Evolutionary conservation across 1,140 invertebrate species (phyloP), one percentile per base, ranked within the genome.

Genomic region (Atta texana): DNA sequence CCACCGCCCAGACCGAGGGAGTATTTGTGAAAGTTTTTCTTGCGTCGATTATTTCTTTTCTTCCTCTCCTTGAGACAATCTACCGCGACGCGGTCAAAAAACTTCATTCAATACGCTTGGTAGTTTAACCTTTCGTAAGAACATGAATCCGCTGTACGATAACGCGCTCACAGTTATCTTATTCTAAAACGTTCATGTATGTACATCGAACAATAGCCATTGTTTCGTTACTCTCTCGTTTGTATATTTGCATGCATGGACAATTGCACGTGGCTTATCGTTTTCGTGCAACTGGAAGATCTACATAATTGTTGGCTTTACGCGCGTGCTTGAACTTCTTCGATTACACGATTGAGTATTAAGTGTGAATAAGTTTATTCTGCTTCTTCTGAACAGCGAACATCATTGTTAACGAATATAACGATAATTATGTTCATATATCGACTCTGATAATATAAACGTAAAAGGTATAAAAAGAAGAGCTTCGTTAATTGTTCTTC

Each of bases 21-120:
- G 75, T 95, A 95, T 90, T 95, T 95, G 92, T 95, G 94, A 95
- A 95, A 94, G 86, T 93, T 93, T 90, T 91, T 69, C 69, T 74
- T 53, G 34, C 24, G 74, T 10, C 59, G 21, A n/a, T 59, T 51
- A 49, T 8, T 59, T 61, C 12, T 6, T 21, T 34, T 28, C 24
- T 18, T 44, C 55, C 21, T 84, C 14, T 5, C 28, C 28, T 61
- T 14, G 55, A 66, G 49, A 44, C 74, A 64, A 55, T 78, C 39
- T 21, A 24, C 28, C 82, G 63, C 72, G 75, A 57, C 31, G 31
- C 64, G 49, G 14, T 68, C 28, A 8, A 69, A 71, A 51, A 14
- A 31, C 18, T 57, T 55, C 49, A 39, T 57, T 10, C 49, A 18
- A 80, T 80, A 81, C 77, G 77, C 49, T 81, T 81, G 64, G 31